Base-by-base conservation (phyloP, 2,888 invertebrate species). In the Eupithecia vulgata region DNA sequence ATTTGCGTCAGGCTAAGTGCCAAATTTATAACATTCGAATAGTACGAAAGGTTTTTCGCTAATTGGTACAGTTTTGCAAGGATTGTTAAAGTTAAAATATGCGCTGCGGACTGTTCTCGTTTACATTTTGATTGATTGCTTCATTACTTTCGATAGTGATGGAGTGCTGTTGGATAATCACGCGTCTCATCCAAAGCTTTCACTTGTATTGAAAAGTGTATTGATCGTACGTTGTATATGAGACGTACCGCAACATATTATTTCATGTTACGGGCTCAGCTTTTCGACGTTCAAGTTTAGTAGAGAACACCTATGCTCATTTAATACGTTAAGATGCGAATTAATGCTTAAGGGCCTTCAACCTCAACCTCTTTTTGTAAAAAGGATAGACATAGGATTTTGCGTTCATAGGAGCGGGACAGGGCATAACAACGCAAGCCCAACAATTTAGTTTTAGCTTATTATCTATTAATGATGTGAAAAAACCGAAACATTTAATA, bases 71-170 rank as follows among this genome's bases (percentile, higher is more conserved):
- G 90, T 87, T 87, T 86, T 85, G 88, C 87, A 91, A 91, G 94
- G 93, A 93, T 92, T 92, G 94, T 93, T 94, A 93, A 92, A 92
- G 93, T 92, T 94, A 94, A 94, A 94, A 93, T 94, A 94, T 94
- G 91, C 94, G 83, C 89, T 90, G 90, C 92, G 88, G 92, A 90
- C 85, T 89, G 91, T 90, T 92, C 91, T 91, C 91, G 90, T 93
- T 92, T 88, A 90, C 92, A 92, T 92, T 90, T 90, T 91, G 92
- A 93, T 92, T 89, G 92, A 92, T 90, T 87, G 89, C 87, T 89
- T 92, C 89, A 91, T 91, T 91, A 90, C 82, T 83, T 83, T 86
- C 82, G 80, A 82, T 83, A 82, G 83, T 85, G 86, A 87, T 85
- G 84, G 85, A 83, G 75, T 70, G 70, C 68, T 68, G 71, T 61